These are phyloP conservation scores for Delphinus delphis DNA, from an alignment of 2,113 vertebrate genomes.

Conservation along the genomic window DNA sequence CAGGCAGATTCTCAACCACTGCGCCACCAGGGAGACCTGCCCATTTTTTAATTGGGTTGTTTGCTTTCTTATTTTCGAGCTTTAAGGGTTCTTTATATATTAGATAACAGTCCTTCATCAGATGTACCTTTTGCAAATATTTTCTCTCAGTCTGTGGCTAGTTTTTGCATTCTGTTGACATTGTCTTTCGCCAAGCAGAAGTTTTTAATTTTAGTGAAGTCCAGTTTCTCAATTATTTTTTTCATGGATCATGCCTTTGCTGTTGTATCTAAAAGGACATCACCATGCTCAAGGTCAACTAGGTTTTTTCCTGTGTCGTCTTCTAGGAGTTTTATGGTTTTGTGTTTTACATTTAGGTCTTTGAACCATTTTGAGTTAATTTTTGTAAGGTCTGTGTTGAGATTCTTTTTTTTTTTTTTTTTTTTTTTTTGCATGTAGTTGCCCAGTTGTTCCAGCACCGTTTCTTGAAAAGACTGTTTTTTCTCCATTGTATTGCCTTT, in stretches of 20 bases:
- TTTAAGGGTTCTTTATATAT: not conserved
- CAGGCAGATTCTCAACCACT: too few relatives aligned
- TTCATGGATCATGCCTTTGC: not conserved
- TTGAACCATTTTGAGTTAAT: not conserved
- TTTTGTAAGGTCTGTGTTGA: not conserved
- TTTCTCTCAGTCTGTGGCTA: not conserved
- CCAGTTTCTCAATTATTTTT: not conserved
- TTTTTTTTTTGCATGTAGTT: not conserved
- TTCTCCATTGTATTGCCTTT: too few relatives aligned
- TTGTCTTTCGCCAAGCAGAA: not conserved
- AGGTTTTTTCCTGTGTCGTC: not conserved
- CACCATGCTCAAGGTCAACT: not conserved
- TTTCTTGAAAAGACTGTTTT: not conserved
- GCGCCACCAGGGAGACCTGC: too few relatives aligned
- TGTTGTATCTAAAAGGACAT: not conserved
- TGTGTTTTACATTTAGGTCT: not conserved
- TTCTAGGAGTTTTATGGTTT: too few relatives aligned
- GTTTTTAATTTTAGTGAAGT: not conserved
- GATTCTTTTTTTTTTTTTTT: too few relatives aligned
- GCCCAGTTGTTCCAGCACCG: not conserved
- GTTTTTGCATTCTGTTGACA: not conserved
- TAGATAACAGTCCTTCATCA: not conserved
- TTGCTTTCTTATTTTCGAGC: not conserved
- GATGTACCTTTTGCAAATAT: not conserved
- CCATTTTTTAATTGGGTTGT: not conserved